A percentile compares a stretch with the other conserved stretches of the same genome.
Evolutionary conservation across 2,888 invertebrate species (phyloP).

Genomic region (Aphidoletes aphidimyza): DNA sequence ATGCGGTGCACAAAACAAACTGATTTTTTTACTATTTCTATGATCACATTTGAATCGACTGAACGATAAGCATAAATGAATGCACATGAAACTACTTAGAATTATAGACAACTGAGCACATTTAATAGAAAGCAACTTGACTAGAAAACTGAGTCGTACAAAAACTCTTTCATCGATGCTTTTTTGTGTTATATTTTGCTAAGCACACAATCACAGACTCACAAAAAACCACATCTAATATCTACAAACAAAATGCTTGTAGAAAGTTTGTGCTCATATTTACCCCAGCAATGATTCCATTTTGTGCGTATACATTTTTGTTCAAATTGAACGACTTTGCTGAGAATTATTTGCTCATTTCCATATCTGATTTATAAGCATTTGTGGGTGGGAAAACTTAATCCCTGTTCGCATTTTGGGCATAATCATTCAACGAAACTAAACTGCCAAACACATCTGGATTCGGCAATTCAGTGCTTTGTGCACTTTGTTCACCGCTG

Average conservation of each 20-base stretch:
- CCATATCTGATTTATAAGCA: background rate
- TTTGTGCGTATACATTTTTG: background rate
- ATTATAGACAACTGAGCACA: background rate
- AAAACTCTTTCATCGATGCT: background rate
- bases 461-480: background rate
- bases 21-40: no score
- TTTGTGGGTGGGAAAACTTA: no score
- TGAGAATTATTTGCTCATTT: background rate
- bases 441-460: slow-evolving; percentile 54
- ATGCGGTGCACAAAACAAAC: no score
- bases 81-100: no score
- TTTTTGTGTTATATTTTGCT: background rate
- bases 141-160: background rate
- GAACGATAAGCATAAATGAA: no score
- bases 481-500: background rate
- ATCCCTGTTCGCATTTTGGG: background rate
- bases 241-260: background rate
- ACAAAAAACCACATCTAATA: background rate
- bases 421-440: slow-evolving; percentile 57
- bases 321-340: background rate
- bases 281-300: background rate
- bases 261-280: no score
- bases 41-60: no score
- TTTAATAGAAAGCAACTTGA: background rate
- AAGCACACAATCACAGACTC: background rate